Percentiles rank a stretch among this genome's conserved stretches.
Evolutionary conservation across 2,888 invertebrate species (phyloP).

Genomic region (Coenonympha glycerion): DNA sequence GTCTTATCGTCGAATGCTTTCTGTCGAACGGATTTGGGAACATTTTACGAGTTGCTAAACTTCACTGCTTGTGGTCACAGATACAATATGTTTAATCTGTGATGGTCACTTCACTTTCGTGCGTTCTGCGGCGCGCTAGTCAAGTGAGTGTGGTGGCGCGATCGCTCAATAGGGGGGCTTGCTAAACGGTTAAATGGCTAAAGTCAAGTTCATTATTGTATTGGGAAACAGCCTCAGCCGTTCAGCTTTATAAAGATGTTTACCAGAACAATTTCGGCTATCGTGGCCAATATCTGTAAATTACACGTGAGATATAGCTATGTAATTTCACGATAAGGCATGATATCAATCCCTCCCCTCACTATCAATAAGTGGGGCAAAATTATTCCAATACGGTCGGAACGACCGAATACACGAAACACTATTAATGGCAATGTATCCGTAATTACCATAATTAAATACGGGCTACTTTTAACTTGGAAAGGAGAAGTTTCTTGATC

Average conservation of each 20-base stretch:
- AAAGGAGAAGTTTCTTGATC: no score
- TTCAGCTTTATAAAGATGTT: background rate
- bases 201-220: constrained; percentile 28
- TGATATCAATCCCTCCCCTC: no score
- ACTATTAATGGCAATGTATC: no score
- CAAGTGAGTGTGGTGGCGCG: constrained; percentile 22
- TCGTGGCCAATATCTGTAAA: background rate
- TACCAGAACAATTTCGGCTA: background rate
- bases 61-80: background rate
- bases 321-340: no score
- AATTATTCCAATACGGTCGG: no score
- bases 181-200: constrained; percentile 25
- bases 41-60: constrained; percentile 53
- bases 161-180: constrained; percentile 18
- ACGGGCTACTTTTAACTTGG: no score
- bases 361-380: no score
- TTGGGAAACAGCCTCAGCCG: constrained; percentile 6
- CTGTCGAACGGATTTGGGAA: constrained; percentile 82
- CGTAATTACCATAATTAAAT: no score
- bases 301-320: no score
- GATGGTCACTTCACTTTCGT: constrained; percentile 34
- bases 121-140: constrained; percentile 31
- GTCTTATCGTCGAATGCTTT: constrained; percentile 81
- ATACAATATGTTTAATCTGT: no score
- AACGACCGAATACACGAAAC: no score